Conservation (phyloP, 2,797 vertebrate genomes). For the Oreochromis grahami region DNA sequence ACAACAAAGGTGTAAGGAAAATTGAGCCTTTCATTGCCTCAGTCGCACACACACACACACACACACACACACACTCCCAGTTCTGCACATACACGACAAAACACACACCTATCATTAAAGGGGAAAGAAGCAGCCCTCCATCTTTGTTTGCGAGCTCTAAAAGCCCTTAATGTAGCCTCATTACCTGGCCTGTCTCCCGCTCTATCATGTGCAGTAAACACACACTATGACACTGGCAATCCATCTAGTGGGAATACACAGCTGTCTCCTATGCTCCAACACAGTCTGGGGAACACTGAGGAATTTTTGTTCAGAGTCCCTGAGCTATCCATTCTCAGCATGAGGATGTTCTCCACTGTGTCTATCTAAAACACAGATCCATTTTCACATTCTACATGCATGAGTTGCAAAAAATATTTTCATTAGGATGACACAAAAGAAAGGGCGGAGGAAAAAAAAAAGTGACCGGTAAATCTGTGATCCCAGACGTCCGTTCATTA, state of each 20-base stretch:
- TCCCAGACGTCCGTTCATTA: conserved; percentile 71
- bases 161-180: conserved; percentile 77
- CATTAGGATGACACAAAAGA: conserved; percentile 20
- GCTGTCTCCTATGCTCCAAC: conserved; percentile 55
- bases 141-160: conserved; percentile 76
- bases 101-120: conserved; percentile 68
- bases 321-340: conserved; percentile 35
- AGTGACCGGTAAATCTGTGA: conserved; percentile 63
- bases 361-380: conserved; percentile 30
- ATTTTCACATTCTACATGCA: conserved; percentile 34
- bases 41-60: background rate
- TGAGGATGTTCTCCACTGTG: conserved; percentile 26
- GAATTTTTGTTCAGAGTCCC: conserved; percentile 28
- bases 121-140: conserved; percentile 67
- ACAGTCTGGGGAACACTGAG: conserved; percentile 46
- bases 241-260: conserved; percentile 66
- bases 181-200: conserved; percentile 75
- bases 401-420: conserved; percentile 50
- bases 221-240: conserved; percentile 74
- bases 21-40: conserved; percentile 38
- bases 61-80: background rate
- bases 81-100: conserved; percentile 1
- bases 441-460: background rate
- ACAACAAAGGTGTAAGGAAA: conserved; percentile 59
- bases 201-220: conserved; percentile 77